Base-by-base conservation (phyloP, 1,140 invertebrate genomes). In the Oncopodura yosiiana region DNA sequence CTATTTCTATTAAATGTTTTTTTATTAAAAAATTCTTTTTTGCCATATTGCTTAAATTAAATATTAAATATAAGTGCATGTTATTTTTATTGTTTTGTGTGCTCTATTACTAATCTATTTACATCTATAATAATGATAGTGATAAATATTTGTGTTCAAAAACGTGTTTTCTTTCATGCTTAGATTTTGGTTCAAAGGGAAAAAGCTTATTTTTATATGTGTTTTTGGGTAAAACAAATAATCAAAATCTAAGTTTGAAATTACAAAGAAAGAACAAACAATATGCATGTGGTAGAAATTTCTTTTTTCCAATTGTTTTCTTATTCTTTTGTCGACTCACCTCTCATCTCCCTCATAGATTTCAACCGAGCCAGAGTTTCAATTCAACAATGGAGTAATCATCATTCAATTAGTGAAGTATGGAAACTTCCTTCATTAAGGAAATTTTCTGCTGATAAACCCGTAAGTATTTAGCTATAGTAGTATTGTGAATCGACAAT, bases 361-460 rank as follows among this genome's bases (percentile, higher is more conserved):
- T 57, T 63, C 54, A 60, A 56, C 49, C 57, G 57, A 51, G 54
- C 61, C 18, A 49, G 51, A 51, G 56, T 60, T 27, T 58, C 53
- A 21, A 56, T 62, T 30, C 61, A 60, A 60, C 57, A 60, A 37
- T 63, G 61, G 61, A 49, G 49, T 23, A 43, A 51, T 3, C 52
- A 60, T 51, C 54, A 63, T 32, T 52, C 56, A 26, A 53, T 59
- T 34, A 56, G 49, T 41, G 61, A 63, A 34, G 56, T 62, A 23
- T 63, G 56, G 56, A 63, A 59, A 58, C 49, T 53, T 44, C 57
- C n/a, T n/a, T n/a, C 61, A 12, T 46, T 60, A 34, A 51, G 53
- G 53, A 63, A 63, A 38, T 48, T 57, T 21, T 58, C 60, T 6
- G 29, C 38, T 26, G 58, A 57, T 16, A 59, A 63, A 24, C 52